Evolutionary conservation across 2,888 invertebrate species (phyloP), one percentile per base, ranked within the genome.

Genomic region (Sarcophaga rosellei): DNA sequence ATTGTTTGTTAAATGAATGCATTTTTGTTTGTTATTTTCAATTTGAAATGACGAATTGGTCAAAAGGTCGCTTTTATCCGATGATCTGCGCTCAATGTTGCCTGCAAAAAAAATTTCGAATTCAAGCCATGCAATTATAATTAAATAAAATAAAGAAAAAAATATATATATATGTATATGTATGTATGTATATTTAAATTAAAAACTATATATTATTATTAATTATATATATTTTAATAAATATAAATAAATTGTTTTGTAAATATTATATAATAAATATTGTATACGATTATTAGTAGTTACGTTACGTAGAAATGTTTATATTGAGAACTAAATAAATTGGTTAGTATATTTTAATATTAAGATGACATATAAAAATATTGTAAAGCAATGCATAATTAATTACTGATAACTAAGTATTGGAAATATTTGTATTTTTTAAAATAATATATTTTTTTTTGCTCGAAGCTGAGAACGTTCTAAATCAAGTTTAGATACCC

Each of bases 61-160:
- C 90, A 92, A 91, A 91, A 91, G 92, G 91, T 93, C 93, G 91
- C 92, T 93, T 92, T 93, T 93, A 90, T 93, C 93, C 91, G 93
- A 93, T 90, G 92, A 92, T 91, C 93, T 91, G 92, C 93, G 92
- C 91, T 92, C 92, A 92, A 91, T 90, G 91, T 92, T 92, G 89
- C 93, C 93, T 93, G 93, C 91, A 93, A 93, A 93, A 93, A 92
- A 93, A 91, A 93, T 92, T 89, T 84, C 75, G 78, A 86, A 89
- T 92, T 92, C 93, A 93, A 93, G 93, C 93, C 93, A 93, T 93
- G 93, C 93, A 93, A 90, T 90, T 90, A 89, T 88, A 90, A 90
- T 86, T 70, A 89, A 89, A 88, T 84, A 81, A 87, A 85, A 77
- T 85, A 86, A 77, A 78, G 69, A 86, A 53, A 53, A 15, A 53